A percentile compares a stretch with the other conserved stretches of the same genome.
phyloP scores from a whole-genome alignment of 1,140 invertebrate genomes.

The Drosophila bocqueti region DNA sequence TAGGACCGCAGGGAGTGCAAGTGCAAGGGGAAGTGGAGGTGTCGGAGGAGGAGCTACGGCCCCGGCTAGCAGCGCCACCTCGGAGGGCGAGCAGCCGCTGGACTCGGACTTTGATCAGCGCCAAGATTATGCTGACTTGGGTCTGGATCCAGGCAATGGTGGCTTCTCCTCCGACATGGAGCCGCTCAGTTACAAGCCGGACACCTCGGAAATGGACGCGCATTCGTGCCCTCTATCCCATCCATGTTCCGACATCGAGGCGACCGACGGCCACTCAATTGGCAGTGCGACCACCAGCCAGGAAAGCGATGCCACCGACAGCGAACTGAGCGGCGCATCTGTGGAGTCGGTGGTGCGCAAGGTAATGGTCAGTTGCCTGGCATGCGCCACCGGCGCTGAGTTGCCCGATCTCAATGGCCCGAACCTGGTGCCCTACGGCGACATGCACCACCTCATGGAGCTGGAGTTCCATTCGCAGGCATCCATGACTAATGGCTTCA shows the following conservation, averaged over 20 bases:
- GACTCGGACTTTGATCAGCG: conserved; percentile 51
- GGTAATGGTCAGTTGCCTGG: conserved; percentile 59
- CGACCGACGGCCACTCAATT: conserved; percentile 44
- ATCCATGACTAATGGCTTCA: conserved; percentile 49
- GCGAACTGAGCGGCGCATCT: conserved; percentile 61
- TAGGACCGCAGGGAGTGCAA: not conserved
- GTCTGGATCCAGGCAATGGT: conserved; percentile 33
- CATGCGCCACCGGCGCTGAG: conserved; percentile 55
- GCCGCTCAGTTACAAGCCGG: conserved; percentile 21
- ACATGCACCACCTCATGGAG: conserved; percentile 67
- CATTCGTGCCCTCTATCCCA: conserved; percentile 18
- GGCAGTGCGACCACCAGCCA: conserved; percentile 37
- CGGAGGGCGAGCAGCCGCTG: conserved; percentile 51
- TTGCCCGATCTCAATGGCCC: conserved; percentile 57
- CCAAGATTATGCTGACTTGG: conserved; percentile 32
- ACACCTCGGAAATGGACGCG: conserved; percentile 16
- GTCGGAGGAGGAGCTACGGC: conserved; percentile 7
- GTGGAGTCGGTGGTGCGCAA: conserved; percentile 63
- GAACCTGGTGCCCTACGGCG: conserved; percentile 70
- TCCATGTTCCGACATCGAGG: conserved; percentile 27
- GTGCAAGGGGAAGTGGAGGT: conserved; percentile 7
- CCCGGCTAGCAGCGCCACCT: conserved; percentile 45
- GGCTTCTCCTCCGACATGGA: conserved; percentile 60
- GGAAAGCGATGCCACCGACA: conserved; percentile 44
- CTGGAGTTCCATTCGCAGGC: conserved; percentile 36